Conservation (phyloP, 1,140 invertebrate species). For the Anastrepha obliqua region DNA sequence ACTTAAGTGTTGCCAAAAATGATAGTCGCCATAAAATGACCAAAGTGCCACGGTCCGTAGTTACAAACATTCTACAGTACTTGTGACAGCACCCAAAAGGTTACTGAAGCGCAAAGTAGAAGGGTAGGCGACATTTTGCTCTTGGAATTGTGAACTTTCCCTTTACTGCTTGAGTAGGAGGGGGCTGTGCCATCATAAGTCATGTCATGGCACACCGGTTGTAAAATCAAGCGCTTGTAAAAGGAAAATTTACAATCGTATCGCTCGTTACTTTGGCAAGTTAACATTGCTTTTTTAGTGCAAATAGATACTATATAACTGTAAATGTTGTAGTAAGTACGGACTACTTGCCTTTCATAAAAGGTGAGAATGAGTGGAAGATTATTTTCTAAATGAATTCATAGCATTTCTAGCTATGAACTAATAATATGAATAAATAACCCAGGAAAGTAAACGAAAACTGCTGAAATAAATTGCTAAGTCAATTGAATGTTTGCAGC, state of each 20-base stretch:
- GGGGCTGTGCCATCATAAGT: neutral
- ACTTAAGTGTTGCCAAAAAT: constrained; percentile 10
- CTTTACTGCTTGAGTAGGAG: neutral
- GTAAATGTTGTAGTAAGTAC: too few relatives aligned
- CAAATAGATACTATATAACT: too few relatives aligned
- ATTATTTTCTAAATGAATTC: neutral
- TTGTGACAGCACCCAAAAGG: neutral
- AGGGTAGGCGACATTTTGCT: neutral
- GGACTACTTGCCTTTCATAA: neutral
- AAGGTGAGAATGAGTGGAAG: neutral
- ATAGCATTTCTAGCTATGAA: too few relatives aligned
- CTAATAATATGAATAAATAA: too few relatives aligned
- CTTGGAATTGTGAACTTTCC: neutral
- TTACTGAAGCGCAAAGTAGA: neutral
- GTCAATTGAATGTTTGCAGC: too few relatives aligned
- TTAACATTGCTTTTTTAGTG: neutral
- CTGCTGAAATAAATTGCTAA: too few relatives aligned
- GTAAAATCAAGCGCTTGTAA: constrained; percentile 14
- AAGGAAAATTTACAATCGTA: constrained; percentile 3
- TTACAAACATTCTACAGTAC: neutral
- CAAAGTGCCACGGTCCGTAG: neutral
- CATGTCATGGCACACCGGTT: neutral
- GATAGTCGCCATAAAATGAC: constrained; percentile 10
- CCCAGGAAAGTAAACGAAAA: too few relatives aligned
- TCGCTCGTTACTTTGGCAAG: constrained; percentile 12